Base-by-base conservation (phyloP, 2,113 vertebrate species). In the Naja naja region DNA sequence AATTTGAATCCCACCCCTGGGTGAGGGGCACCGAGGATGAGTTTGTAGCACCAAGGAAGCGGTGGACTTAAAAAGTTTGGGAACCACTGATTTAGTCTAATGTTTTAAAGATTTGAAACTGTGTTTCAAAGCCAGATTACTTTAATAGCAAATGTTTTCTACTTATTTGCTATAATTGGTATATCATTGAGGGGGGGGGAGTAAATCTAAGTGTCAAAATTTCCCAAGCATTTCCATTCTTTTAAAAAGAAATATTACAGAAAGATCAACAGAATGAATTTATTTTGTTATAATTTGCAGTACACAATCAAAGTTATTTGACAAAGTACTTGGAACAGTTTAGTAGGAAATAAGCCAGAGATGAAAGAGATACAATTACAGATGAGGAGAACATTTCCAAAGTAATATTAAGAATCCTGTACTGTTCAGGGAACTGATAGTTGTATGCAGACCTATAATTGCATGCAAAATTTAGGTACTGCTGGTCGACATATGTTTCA, bases 301-400 rank as follows among this genome's bases (percentile, higher is more conserved):
- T 96, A 98, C 96, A 98, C 97, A 95, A 92, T 96, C 98, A 97
- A 97, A 92, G 97, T 97, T 95, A 97, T 98, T 98, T 98, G 95
- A 47, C 88, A 94, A 97, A 98, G 96, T 95, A 97, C 90, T 95
- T 94, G 90, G 95, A 85, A 95, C 52, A 96, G 87, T 95, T 86
- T 94, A 94, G 93, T n/a, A 55, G 95, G 92, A 64, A 96, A 96
- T 93, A 94, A 96, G 96, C 1, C n/a, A 86, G 49, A 23, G 91
- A 93, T 27, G 81, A 94, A 91, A 74, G 22, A 94, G 93, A 94
- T 95, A 94, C 87, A 92, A 93, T 60, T 74, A 95, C 30, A 47
- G 93, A 96, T 94, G 85, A 91, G 92, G 93, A 95, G 90, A 85
- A 93, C 58, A 55, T 94, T 92, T 90, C 95, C 91, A 95, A 74